phyloP scores from a whole-genome alignment of 2,113 vertebrate species.

The Ornithorhynchus anatinus region DNA sequence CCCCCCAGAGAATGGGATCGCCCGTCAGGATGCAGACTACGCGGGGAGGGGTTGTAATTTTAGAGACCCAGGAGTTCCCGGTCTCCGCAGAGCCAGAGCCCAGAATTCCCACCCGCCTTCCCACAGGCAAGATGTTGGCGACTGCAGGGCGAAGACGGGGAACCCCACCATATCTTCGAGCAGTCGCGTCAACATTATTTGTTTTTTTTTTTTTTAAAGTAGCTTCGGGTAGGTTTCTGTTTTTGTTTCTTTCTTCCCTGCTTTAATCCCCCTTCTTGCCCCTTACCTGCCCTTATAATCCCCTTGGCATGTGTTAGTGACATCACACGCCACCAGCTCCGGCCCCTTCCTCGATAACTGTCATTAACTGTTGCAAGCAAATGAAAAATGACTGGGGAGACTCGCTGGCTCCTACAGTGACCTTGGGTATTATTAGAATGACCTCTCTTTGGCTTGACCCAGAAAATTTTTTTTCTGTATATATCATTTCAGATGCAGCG shows the following conservation, averaged over 20 bases:
- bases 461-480: conserved; percentile 73
- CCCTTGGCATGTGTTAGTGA: conserved; percentile 81
- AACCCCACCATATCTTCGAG: no score
- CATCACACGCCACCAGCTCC: conserved; percentile 81
- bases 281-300: conserved; percentile 83
- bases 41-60: neutral
- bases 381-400: conserved; percentile 89
- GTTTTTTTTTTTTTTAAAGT: conserved; percentile 15
- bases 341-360: conserved; percentile 81
- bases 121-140: no score
- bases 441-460: conserved; percentile 84
- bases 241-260: conserved; percentile 28
- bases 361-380: conserved; percentile 84
- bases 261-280: conserved; percentile 79
- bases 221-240: neutral
- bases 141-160: no score
- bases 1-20: neutral
- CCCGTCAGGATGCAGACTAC: neutral
- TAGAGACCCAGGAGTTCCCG: neutral
- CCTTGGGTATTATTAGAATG: conserved; percentile 87
- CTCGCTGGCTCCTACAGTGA: conserved; percentile 82
- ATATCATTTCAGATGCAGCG: conserved; percentile 72
- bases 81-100: neutral
- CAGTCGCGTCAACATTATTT: neutral
- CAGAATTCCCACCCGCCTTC: no score